These are phyloP conservation scores for Notamacropus eugenii DNA, from an alignment of 2,797 vertebrate species.

Conservation along the genomic window DNA sequence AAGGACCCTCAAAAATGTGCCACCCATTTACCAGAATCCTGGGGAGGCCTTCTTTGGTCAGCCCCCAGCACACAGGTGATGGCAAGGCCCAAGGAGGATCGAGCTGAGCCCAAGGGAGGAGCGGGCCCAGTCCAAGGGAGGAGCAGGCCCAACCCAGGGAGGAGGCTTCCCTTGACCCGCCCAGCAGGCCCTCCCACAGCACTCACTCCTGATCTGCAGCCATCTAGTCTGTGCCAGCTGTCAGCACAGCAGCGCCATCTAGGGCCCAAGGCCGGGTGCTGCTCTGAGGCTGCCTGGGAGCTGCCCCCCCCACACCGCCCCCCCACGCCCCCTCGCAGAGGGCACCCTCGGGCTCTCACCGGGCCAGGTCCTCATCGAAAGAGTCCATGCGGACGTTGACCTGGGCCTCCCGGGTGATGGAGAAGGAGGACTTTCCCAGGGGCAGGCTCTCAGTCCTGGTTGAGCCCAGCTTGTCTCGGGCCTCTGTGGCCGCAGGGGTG, in stretches of 20 bases:
- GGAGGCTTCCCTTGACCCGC: too few species aligned
- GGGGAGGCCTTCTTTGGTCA: background rate
- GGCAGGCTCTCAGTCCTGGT: conserved; percentile 87
- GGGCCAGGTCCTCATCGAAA: conserved; percentile 91
- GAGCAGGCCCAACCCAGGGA: too few species aligned
- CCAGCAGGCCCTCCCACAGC: background rate
- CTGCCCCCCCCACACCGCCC: background rate
- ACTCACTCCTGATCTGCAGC: background rate
- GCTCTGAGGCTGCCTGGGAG: background rate
- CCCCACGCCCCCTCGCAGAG: background rate
- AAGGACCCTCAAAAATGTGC: background rate
- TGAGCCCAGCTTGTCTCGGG: conserved; percentile 87
- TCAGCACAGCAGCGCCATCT: background rate
- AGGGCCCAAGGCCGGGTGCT: background rate
- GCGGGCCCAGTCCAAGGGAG: too few species aligned
- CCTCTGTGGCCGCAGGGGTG: conserved; percentile 88
- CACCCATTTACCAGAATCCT: background rate
- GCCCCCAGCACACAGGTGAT: background rate
- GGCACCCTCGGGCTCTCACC: conserved; percentile 83
- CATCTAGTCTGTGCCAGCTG: background rate
- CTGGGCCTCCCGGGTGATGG: conserved; percentile 92
- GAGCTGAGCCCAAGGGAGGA: background rate
- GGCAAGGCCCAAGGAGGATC: background rate
- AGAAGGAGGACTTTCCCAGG: conserved; percentile 87
- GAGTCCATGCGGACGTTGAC: conserved; percentile 94